Evolutionary conservation across 1,140 invertebrate genomes (phyloP), one percentile per base, ranked within the genome.

Genomic region (Hormaphis cornu): DNA sequence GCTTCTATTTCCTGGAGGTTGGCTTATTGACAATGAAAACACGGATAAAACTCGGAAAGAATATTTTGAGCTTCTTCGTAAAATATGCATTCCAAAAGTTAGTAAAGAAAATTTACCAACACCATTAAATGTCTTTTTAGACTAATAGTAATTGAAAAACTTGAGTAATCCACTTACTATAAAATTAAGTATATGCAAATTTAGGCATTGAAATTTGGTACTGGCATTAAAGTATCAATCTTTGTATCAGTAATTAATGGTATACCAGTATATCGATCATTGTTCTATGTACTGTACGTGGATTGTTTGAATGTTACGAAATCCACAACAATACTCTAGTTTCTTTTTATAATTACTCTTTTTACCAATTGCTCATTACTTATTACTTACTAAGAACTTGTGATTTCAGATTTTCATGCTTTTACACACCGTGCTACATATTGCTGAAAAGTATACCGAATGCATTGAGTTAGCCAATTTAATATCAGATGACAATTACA

Each of bases 1-100:
- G 8, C 76, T 97, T 26, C 96, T 96, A 76, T 88, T 91, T 42
- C 87, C 91, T 73, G 89, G 88, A 46, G 91, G 92, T 30, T 97
- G 93, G 93, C 81, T 97, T 69, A 83, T 86, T 24, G 92, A 95
- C 77, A 79, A 81, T 63, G 78, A 78, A 66, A 75, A 78, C 2
- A 77, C 79, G 12, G 75, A 78, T 1, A 52, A 61, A 20, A 77
- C 77, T 0, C 69, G 74, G 78, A 83, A 76, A 75, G 80, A 74
- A 46, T 89, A 94, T 76, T 79, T 95, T 78, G 80, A 85, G 37
- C 83, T 85, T 72, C 78, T 97, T 12, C 83, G 93, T 63, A 84
- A 86, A 72, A 80, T 89, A 9, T 92, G 89, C 75, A 86, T 97
- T 73, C 93, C 93, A 5, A 88, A 92, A 74, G 78, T 78, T 79